Evolutionary conservation across 2,888 invertebrate species (phyloP).

Genomic region (Clepsis dumicolana): DNA sequence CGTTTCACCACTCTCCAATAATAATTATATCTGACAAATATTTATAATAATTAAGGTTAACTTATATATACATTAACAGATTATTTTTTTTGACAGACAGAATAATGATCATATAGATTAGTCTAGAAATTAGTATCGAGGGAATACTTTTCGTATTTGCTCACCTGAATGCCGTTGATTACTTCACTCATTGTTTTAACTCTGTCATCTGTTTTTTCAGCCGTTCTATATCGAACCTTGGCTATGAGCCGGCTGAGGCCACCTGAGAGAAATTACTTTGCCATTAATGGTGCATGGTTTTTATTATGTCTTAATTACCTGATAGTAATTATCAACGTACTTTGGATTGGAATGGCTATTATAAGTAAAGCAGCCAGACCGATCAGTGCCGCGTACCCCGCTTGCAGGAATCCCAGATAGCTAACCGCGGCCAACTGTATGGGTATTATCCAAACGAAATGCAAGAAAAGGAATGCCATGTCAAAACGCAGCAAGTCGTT

Average conservation of each 20-base stretch:
- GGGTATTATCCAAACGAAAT: constrained; percentile 94
- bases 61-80: too few species aligned
- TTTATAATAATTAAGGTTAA: too few species aligned
- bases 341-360: constrained; percentile 92
- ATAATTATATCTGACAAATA: too few species aligned
- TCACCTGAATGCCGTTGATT: constrained; percentile 95
- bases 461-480: constrained; percentile 89
- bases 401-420: constrained; percentile 89
- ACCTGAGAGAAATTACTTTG: constrained; percentile 62
- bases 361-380: constrained; percentile 89
- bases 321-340: constrained; percentile 63
- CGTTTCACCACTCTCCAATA: too few species aligned
- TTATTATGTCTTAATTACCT: neutral
- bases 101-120: too few species aligned
- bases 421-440: constrained; percentile 87
- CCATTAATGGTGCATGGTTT: neutral
- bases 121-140: too few species aligned
- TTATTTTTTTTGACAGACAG: neutral
- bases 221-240: constrained; percentile 90
- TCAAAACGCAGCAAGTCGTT: constrained; percentile 96
- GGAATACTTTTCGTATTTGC: neutral
- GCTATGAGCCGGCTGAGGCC: constrained; percentile 84
- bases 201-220: constrained; percentile 94
- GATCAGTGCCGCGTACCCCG: constrained; percentile 88
- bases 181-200: constrained; percentile 98